Evolutionary conservation across 2,888 invertebrate genomes (phyloP), one percentile per base, ranked within the genome.

Genomic region (Hypena proboscidalis): DNA sequence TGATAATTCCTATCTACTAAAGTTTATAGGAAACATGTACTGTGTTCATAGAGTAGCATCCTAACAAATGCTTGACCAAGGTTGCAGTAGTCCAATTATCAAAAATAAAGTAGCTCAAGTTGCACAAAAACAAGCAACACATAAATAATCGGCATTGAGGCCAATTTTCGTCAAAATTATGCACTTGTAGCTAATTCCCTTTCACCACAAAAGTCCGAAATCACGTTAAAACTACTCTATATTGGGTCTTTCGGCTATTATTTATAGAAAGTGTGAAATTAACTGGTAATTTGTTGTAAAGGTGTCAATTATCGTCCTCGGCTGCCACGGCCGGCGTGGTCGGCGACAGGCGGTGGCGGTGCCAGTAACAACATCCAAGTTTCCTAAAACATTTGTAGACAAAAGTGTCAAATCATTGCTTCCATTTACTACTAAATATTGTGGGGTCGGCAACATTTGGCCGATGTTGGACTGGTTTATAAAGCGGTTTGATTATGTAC

Each of bases 221-320:
- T 68, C 62, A 72, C 61, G 72, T 63, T 64, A 71, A 71, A 74
- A 69, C 56, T 52, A 59, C 15, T 53, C 60, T 38, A 67, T 67
- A 77, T 80, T 77, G 64, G 55, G 42, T 56, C 13, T 23, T 21
- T 32, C 36, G 10, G 31, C 53, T 64, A 71, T 74, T 74, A 71
- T 80, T 75, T 83, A 67, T 79, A 79, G 81, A 86, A 86, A 88
- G 88, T 82, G 82, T 84, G 67, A 80, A 81, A 83, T 83, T 78
- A 81, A 83, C 69, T 74, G 53, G 79, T 77, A 81, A 84, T 85
- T 79, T 79, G 70, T 75, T 80, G 77, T 75, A 70, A 75, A 82
- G 78, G 80, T 79, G 82, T 83, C 86, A 80, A 89, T 88, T 87
- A 86, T n/a, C n/a, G n/a, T n/a, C n/a, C n/a, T n/a, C n/a, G n/a